Evolutionary conservation across 2,113 vertebrate genomes (phyloP), one percentile per base, ranked within the genome.

Genomic region (Vireo altiloquus): DNA sequence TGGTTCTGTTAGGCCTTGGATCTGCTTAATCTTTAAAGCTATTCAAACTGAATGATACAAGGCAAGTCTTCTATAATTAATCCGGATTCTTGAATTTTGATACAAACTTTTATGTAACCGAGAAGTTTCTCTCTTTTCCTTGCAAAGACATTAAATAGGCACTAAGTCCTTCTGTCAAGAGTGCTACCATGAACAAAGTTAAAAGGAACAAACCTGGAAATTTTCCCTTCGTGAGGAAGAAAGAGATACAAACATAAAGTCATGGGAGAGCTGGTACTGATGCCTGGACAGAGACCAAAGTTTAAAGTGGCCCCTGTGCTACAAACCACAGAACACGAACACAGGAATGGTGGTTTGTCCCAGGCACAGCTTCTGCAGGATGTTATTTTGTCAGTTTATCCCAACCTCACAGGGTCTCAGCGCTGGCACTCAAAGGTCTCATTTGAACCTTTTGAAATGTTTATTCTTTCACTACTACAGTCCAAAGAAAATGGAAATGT

Each of bases 11-110:
- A 95, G 95, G 87, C 93, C 82, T 79, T 96, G 93, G 94, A 96
- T 96, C 94, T 83, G 90, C 92, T 95, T 96, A 96, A 97, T 91
- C 91, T 96, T 96, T 96, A 97, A 96, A 97, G 92, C 92, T 90
- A 97, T 96, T 96, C 93, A 96, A 94, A 95, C 81, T 93, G 76
- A 97, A 93, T 95, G 91, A 94, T 82, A 89, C 82, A 59, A 94
- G 91, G 89, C 66, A 76, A 81, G 85, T 44, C 90, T 78, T 69
- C 94, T 93, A 94, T 91, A 96, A 97, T 95, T 91, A 94, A 96
- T 95, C 94, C 10, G n/a, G 69, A 92, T 94, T 95, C 93, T 95
- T 87, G 92, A 95, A 85, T 96, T 96, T 96, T 97, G 94, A 97
- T 95, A 95, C 95, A 95, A 94, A 96, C 94, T 91, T 95, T 94